Base-by-base conservation (phyloP, 2,113 vertebrate genomes). In the Charadrius vociferus region DNA sequence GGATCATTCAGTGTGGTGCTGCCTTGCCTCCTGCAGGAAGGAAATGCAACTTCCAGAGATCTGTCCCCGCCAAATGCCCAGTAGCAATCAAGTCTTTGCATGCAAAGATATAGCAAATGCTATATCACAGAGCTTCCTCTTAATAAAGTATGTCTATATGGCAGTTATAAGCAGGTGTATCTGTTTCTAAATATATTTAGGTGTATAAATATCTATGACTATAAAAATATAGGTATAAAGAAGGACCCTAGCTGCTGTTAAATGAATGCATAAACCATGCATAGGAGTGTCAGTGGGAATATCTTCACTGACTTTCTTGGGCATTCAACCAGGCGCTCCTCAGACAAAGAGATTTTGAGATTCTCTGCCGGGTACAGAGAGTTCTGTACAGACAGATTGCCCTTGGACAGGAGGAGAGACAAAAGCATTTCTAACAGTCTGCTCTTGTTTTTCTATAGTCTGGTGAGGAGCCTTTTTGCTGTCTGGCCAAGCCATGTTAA, bases 11-110 rank as follows among this genome's bases (percentile, higher is more conserved):
- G 12, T 1, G 1, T 1, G 1, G 8, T n/a, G 21, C 37, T 92
- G 30, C 39, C 20, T 66, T 81, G 32, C 22, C 30, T 90, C 27
- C 62, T 56, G 32, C 53, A 61, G 71, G 34, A 68, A 27, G 34
- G 24, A 83, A 10, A 20, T 29, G 7, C 10, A 45, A 3, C 30
- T 70, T 81, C 49, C 45, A 71, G 29, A n/a, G 30, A 21, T 23
- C 12, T 17, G 12, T 22, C 2, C 19, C 9, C 0, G 1, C 4
- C 41, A 79, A 65, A 66, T 9, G 5, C 30, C 37, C 24, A 11
- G 11, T 9, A 26, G 3, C 41, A 66, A 16, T 7, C 16, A 37
- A 37, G 23, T 30, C n/a, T 72, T 62, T 53, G 12, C 6, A 12
- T 32, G 47, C 7, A 78, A 52, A 86, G 4, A 14, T 17, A 45